A percentile compares a stretch with the other conserved stretches of the same genome.
These are phyloP conservation scores for Yponomeuta cagnagella DNA, from an alignment of 2,888 invertebrate genomes.

Conservation along the genomic window DNA sequence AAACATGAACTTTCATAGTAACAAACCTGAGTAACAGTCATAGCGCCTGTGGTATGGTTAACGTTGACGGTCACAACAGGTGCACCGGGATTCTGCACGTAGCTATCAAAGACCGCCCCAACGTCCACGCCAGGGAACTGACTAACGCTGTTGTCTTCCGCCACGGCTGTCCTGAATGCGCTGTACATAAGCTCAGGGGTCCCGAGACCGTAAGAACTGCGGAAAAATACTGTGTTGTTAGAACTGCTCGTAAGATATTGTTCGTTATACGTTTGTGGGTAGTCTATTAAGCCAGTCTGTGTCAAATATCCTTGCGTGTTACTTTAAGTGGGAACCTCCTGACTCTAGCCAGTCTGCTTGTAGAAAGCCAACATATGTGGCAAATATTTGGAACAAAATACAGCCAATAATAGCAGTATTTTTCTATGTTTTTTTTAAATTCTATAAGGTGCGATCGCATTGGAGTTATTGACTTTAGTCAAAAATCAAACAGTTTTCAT, in stretches of 20 bases:
- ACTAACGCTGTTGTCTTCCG: conserved; percentile 41
- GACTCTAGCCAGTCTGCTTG: too few species aligned
- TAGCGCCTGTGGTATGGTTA: conserved; percentile 41
- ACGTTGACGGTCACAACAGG: conserved; percentile 74
- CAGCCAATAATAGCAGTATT: too few species aligned
- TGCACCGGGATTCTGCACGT: conserved; percentile 77
- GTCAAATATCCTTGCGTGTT: too few species aligned
- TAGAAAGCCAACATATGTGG: too few species aligned
- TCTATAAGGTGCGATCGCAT: too few species aligned
- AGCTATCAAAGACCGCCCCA: conserved; percentile 70
- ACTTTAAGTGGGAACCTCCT: too few species aligned
- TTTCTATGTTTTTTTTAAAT: too few species aligned
- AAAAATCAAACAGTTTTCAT: too few species aligned
- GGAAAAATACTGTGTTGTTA: conserved; percentile 18
- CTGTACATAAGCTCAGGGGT: conserved; percentile 51
- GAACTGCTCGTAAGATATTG: background rate
- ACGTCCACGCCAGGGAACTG: conserved; percentile 42
- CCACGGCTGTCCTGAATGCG: conserved; percentile 45
- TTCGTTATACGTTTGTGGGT: background rate
- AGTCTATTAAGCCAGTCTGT: too few species aligned
- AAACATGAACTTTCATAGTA: too few species aligned
- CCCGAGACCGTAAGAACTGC: conserved; percentile 51
- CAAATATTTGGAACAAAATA: too few species aligned
- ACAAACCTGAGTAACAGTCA: conserved; percentile 56
- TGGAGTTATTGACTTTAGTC: too few species aligned